phyloP scores from a whole-genome alignment of 2,797 vertebrate genomes.

The Hippoglossus hippoglossus region DNA sequence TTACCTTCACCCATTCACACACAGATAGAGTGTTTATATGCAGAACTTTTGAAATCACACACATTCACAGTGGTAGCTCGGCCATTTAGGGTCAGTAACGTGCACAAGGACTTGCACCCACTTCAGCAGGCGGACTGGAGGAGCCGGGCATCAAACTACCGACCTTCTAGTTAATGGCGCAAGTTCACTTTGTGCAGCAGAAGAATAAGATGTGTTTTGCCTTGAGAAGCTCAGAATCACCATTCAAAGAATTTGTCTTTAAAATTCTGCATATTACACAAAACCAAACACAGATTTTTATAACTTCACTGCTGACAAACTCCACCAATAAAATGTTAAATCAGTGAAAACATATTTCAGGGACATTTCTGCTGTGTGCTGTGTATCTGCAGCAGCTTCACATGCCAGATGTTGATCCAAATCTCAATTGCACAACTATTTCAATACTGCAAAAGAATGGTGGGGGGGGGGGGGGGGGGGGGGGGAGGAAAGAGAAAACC shows the following conservation, averaged over 20 bases:
- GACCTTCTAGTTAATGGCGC: too few species aligned
- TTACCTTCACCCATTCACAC: too few species aligned
- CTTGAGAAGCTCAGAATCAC: background rate
- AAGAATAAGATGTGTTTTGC: too few species aligned
- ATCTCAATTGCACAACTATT: constrained; percentile 40
- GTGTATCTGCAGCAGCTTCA: constrained; percentile 38
- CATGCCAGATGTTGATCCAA: constrained; percentile 33
- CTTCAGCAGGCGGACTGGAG: too few species aligned
- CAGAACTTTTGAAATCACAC: too few species aligned
- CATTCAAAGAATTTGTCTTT: background rate
- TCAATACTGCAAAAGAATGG: background rate
- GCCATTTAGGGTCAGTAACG: too few species aligned
- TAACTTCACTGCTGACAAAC: constrained; percentile 1
- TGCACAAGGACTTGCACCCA: too few species aligned
- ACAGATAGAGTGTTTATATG: too few species aligned
- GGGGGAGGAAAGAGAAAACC: background rate
- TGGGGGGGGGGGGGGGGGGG: too few species aligned
- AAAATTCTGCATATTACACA: background rate
- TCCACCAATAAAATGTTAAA: constrained; percentile 12
- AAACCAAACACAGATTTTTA: constrained; percentile 16
- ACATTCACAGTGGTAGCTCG: too few species aligned
- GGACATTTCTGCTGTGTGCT: constrained; percentile 12
- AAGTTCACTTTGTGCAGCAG: too few species aligned
- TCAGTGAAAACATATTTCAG: constrained; percentile 16
- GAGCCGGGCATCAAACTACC: too few species aligned